Conservation (phyloP, 2,888 invertebrate genomes). For the Podotricha telesiphe region DNA sequence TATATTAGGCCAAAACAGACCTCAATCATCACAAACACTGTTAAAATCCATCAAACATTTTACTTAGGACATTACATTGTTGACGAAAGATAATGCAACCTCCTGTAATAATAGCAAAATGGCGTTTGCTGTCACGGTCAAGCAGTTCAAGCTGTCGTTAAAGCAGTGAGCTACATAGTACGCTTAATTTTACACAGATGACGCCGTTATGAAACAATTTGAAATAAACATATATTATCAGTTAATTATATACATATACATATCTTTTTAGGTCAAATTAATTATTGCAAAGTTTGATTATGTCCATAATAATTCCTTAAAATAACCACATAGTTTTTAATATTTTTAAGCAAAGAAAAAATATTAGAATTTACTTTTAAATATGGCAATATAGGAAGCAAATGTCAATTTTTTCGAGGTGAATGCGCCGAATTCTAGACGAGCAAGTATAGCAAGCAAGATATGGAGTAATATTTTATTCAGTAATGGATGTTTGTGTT, state of each 20-base stretch:
- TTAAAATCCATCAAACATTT: slow-evolving; percentile 75
- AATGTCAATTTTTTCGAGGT: slow-evolving; percentile 32
- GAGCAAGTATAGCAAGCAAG: slow-evolving; percentile 10
- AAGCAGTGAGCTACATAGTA: slow-evolving; percentile 52
- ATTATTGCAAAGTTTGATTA: neutral
- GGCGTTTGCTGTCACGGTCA: slow-evolving; percentile 66
- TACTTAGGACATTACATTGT: slow-evolving; percentile 72
- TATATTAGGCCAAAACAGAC: slow-evolving; percentile 55
- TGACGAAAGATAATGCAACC: slow-evolving; percentile 80
- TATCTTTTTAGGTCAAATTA: neutral
- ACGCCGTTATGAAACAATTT: slow-evolving; percentile 39
- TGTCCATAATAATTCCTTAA: too few species aligned
- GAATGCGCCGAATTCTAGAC: slow-evolving; percentile 34
- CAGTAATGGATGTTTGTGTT: slow-evolving; percentile 54
- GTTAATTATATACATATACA: neutral
- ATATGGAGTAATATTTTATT: slow-evolving; percentile 49
- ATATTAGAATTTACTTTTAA: neutral
- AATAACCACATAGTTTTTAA: neutral
- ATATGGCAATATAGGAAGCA: neutral
- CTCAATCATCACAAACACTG: slow-evolving; percentile 70
- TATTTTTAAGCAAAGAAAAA: neutral
- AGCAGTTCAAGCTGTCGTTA: slow-evolving; percentile 52
- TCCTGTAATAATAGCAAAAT: slow-evolving; percentile 79
- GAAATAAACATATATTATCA: neutral
- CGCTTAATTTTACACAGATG: slow-evolving; percentile 49